Evolutionary conservation across 1,140 invertebrate species (phyloP).

Genomic region (Drosophila guanche): DNA sequence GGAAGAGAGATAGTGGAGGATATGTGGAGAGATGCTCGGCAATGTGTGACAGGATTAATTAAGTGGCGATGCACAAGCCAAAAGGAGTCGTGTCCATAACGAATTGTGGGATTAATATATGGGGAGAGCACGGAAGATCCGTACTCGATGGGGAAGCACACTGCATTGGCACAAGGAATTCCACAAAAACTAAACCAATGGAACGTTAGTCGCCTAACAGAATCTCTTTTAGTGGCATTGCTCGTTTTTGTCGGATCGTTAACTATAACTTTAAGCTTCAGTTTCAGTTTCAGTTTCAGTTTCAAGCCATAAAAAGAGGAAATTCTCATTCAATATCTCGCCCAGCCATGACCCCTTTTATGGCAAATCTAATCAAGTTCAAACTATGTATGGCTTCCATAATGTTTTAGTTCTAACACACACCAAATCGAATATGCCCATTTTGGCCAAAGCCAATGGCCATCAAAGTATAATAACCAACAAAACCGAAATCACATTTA

Average conservation of each 20-base stretch:
- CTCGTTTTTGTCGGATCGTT: constrained; percentile 18
- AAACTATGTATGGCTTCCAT: constrained; percentile 16
- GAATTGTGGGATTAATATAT: constrained; percentile 50
- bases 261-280: too few species aligned
- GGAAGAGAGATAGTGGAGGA: background rate
- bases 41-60: constrained; percentile 52
- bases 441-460: constrained; percentile 35
- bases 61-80: constrained; percentile 22
- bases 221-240: constrained; percentile 22
- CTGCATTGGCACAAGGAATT: background rate
- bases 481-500: constrained; percentile 45
- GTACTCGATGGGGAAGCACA: background rate
- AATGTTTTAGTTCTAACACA: background rate
- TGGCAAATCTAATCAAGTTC: constrained; percentile 40
- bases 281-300: too few species aligned
- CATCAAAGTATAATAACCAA: constrained; percentile 50
- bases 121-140: background rate
- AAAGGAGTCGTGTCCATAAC: constrained; percentile 50
- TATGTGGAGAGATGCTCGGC: constrained; percentile 3
- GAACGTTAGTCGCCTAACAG: constrained; percentile 12
- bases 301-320: too few species aligned
- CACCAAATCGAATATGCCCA: constrained; percentile 42
- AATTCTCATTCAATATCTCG: background rate
- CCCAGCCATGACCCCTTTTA: constrained; percentile 2
- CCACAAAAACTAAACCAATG: too few species aligned